Percentiles rank a stretch among this genome's conserved stretches.
Conservation (phyloP, 2,888 invertebrate species). For the Noctua janthe region DNA sequence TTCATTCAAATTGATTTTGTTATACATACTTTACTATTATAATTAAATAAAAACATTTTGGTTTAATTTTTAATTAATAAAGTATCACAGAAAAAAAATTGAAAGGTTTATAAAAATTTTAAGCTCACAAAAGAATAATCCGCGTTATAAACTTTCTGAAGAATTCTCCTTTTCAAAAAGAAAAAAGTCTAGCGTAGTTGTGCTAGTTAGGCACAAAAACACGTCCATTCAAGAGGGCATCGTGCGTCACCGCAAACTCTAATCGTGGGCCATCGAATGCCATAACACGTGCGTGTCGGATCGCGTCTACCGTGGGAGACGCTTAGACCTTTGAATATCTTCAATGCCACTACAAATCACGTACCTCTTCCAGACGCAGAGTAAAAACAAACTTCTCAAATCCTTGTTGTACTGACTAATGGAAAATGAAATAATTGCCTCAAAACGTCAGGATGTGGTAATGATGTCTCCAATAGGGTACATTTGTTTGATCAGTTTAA, state of each 20-base stretch:
- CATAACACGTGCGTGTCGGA: constrained; percentile 88
- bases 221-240: constrained; percentile 83
- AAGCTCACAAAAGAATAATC: not conserved
- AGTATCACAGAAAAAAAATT: not conserved
- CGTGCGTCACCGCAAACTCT: constrained; percentile 81
- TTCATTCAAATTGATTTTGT: not conserved
- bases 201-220: constrained; percentile 86
- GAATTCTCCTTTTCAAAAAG: constrained; percentile 2
- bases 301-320: constrained; percentile 89
- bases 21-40: not conserved
- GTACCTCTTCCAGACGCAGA: constrained; percentile 39
- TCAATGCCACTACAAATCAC: constrained; percentile 62
- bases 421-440: constrained; percentile 10
- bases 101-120: not conserved
- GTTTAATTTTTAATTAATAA: too few species aligned
- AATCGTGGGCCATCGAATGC: constrained; percentile 87
- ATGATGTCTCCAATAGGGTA: constrained; percentile 2
- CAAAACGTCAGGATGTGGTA: constrained; percentile 42
- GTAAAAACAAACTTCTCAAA: constrained; percentile 28
- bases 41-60: too few species aligned
- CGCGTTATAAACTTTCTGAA: constrained; percentile 8
- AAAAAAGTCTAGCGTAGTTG: constrained; percentile 46
- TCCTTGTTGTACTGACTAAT: constrained; percentile 8
- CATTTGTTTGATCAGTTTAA: constrained; percentile 39
- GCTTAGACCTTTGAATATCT: constrained; percentile 70